Conservation (phyloP, 2,797 vertebrate species). For the Arctocebus calabarensis region DNA sequence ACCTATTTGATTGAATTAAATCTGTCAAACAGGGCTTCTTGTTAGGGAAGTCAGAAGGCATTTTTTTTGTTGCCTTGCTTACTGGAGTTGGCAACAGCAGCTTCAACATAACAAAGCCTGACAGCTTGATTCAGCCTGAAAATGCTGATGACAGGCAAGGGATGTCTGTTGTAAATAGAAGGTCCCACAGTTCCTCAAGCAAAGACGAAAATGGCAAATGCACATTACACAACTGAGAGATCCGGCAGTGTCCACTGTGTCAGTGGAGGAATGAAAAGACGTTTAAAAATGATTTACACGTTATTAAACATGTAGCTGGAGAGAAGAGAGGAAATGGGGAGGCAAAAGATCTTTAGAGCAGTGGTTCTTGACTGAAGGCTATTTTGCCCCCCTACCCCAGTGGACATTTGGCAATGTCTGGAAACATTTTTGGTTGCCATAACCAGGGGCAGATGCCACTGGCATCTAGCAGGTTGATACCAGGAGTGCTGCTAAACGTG, state of each 20-base stretch:
- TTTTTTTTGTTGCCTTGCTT: conserved; percentile 75
- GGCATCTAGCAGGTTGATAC: neutral
- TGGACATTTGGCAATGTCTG: neutral
- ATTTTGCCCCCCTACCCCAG: neutral
- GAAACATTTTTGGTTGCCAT: conserved; percentile 26
- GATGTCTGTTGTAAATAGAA: conserved; percentile 73
- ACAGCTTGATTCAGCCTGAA: conserved; percentile 83
- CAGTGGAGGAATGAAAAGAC: conserved; percentile 62
- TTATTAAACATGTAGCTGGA: conserved; percentile 84
- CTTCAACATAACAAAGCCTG: conserved; percentile 78
- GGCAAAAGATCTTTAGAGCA: neutral
- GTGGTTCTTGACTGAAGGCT: neutral
- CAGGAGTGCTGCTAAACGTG: neutral
- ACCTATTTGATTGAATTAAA: conserved; percentile 80
- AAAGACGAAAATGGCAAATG: conserved; percentile 68
- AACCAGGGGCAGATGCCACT: neutral
- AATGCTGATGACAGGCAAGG: conserved; percentile 67
- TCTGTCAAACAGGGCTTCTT: conserved; percentile 75
- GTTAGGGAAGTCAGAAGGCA: conserved; percentile 41
- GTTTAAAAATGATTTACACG: conserved; percentile 79
- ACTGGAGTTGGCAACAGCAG: conserved; percentile 77
- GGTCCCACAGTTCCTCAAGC: conserved; percentile 77
- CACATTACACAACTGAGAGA: conserved; percentile 57
- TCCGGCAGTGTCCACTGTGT: neutral
- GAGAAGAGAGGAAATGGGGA: conserved; percentile 62